These are phyloP conservation scores for Labeo catla DNA, from an alignment of 2,113 vertebrate genomes.

Conservation along the genomic window DNA sequence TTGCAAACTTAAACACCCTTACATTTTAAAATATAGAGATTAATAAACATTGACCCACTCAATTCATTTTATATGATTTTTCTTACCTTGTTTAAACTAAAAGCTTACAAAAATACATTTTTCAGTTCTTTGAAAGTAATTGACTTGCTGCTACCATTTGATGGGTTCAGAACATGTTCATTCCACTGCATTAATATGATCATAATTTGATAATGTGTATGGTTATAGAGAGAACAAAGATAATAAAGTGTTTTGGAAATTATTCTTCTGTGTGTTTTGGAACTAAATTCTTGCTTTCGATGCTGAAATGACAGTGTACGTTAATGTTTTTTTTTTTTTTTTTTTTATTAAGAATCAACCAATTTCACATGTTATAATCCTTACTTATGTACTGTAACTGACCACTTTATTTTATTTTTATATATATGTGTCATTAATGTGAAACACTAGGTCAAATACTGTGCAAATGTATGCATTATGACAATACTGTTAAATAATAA, in stretches of 20 bases:
- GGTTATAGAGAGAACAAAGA: not conserved
- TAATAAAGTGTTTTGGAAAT: constrained; percentile 29
- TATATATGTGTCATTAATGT: not conserved
- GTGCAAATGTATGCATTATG: not conserved
- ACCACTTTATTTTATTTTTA: too few relatives aligned
- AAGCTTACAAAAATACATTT: not conserved
- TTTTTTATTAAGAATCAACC: too few relatives aligned
- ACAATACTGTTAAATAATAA: not conserved
- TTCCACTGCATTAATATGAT: not conserved
- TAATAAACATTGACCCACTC: not conserved
- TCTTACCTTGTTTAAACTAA: not conserved
- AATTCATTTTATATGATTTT: not conserved
- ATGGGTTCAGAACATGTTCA: constrained; percentile 9
- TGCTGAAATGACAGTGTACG: too few relatives aligned
- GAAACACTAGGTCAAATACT: not conserved
- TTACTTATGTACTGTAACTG: too few relatives aligned
- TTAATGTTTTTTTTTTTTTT: too few relatives aligned
- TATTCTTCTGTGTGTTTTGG: not conserved
- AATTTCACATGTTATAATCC: too few relatives aligned
- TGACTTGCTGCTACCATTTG: not conserved
- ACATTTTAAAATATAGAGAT: not conserved
- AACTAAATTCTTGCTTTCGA: too few relatives aligned
- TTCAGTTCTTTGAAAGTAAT: not conserved
- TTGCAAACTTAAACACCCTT: not conserved
- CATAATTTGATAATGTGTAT: not conserved